A percentile compares a stretch with the other conserved stretches of the same genome.
These are phyloP conservation scores for Tor tambroides DNA, from an alignment of 2,113 vertebrate genomes.

Conservation along the genomic window DNA sequence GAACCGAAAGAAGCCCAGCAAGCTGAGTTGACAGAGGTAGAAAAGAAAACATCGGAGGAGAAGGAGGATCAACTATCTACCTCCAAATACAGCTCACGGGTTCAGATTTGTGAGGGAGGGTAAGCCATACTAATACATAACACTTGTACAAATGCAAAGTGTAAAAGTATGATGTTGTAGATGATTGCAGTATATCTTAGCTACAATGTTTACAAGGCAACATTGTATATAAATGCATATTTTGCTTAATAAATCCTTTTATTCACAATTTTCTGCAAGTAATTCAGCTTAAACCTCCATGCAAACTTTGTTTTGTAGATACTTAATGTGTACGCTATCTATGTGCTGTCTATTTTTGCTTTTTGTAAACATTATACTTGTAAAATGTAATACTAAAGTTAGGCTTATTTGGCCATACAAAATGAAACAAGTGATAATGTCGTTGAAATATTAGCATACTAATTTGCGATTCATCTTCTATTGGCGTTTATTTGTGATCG, in stretches of 20 bases:
- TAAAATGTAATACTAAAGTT: neutral
- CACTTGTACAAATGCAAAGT: neutral
- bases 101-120: constrained; percentile 88
- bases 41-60: constrained; percentile 51
- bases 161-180: neutral
- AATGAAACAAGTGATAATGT: neutral
- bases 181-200: neutral
- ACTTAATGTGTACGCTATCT: neutral
- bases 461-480: neutral
- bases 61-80: constrained; percentile 72
- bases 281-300: neutral
- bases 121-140: constrained; percentile 70
- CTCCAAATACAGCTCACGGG: constrained; percentile 79
- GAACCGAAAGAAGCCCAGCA: constrained; percentile 53
- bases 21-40: constrained; percentile 43
- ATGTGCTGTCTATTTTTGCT: neutral
- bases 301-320: neutral
- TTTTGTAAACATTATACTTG: neutral
- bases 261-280: neutral
- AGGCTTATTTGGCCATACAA: neutral
- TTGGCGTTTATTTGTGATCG: no score
- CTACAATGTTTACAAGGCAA: neutral
- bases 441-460: neutral
- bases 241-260: neutral
- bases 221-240: neutral